These are phyloP conservation scores for Hippocampus guttulatus DNA, from an alignment of 2,113 vertebrate species.

Conservation along the genomic window DNA sequence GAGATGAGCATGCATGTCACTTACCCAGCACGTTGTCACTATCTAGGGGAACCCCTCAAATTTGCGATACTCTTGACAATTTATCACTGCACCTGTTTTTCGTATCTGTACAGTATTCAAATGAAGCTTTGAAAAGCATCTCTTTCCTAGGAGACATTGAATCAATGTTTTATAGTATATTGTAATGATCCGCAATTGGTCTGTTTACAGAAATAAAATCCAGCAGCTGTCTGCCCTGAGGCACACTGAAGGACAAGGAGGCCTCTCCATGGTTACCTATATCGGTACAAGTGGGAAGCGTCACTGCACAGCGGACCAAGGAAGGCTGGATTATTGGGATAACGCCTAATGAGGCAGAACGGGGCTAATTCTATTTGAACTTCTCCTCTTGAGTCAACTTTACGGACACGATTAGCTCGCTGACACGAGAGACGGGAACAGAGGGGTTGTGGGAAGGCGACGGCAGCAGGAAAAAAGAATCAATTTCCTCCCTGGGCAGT, in stretches of 20 bases:
- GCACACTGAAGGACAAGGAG: neutral
- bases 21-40: neutral
- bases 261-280: slow-evolving; percentile 46
- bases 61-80: neutral
- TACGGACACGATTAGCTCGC: slow-evolving; percentile 35
- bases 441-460: slow-evolving; percentile 3
- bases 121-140: neutral
- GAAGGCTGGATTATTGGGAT: slow-evolving; percentile 28
- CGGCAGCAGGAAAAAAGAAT: slow-evolving; percentile 15
- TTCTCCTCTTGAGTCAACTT: slow-evolving; percentile 49
- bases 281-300: slow-evolving; percentile 49
- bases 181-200: neutral
- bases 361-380: slow-evolving; percentile 62
- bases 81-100: neutral
- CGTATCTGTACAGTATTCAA: neutral
- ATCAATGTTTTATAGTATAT: neutral
- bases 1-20: neutral
- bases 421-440: slow-evolving; percentile 19
- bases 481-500: neutral
- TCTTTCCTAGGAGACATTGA: neutral
- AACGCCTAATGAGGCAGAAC: slow-evolving; percentile 63
- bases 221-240: slow-evolving; percentile 11
- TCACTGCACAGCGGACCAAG: slow-evolving; percentile 10
- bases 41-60: neutral
- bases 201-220: slow-evolving; percentile 5